Percentiles rank a stretch among this genome's conserved stretches.
Evolutionary conservation across 2,888 invertebrate species (phyloP).

Genomic region (Teinopalpus imperialis): DNA sequence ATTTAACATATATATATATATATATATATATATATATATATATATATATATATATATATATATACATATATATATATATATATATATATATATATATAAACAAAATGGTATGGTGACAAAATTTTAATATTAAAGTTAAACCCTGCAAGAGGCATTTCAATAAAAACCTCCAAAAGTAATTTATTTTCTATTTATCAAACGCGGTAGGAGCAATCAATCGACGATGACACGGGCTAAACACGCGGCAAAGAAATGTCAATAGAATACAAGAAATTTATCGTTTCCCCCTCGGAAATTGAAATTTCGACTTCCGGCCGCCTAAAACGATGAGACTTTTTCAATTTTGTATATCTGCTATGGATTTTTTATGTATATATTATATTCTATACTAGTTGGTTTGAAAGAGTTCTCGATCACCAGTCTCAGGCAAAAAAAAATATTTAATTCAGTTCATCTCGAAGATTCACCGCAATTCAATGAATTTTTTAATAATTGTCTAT

Average conservation of each 20-base stretch:
- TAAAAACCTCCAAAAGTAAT: constrained; percentile 28
- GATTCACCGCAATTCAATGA: no score
- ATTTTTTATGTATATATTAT: background rate
- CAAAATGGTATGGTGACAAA: no score
- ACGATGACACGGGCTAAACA: constrained; percentile 41
- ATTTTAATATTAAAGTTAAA: no score
- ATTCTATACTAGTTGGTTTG: background rate
- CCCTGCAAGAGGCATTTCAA: constrained; percentile 14
- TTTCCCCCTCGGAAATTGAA: constrained; percentile 64
- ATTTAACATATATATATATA: no score
- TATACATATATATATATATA: no score
- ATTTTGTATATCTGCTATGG: constrained; percentile 1
- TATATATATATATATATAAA: no score
- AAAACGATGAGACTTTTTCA: constrained; percentile 25
- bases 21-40: no score
- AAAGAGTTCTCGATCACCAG: no score
- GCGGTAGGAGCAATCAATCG: constrained; percentile 55
- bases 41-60: no score
- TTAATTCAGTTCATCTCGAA: no score
- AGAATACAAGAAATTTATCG: constrained; percentile 61
- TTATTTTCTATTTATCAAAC: constrained; percentile 48
- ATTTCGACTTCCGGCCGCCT: constrained; percentile 46
- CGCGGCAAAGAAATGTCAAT: constrained; percentile 51
- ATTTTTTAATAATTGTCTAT: no score
- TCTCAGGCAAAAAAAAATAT: no score